phyloP scores from a whole-genome alignment of 1,140 invertebrate species.

The Diplogasteroides magnus region DNA sequence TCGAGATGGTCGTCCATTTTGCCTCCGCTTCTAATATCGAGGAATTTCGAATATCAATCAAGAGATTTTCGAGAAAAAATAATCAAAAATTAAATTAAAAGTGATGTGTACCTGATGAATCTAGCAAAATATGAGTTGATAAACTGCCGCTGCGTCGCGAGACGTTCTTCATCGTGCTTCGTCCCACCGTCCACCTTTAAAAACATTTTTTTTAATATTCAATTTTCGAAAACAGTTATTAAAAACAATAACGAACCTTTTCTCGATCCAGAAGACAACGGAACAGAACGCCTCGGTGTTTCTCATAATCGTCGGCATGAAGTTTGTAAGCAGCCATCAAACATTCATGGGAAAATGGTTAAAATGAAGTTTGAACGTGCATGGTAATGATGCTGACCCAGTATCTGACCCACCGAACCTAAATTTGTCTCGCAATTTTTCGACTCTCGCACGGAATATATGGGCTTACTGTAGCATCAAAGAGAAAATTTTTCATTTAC shows the following conservation, averaged over 20 bases:
- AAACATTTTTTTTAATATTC: no score
- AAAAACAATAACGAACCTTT: constrained; percentile 1
- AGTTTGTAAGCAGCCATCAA: constrained; percentile 10
- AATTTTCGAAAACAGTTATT: background rate
- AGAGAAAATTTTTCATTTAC: no score
- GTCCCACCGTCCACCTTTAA: background rate
- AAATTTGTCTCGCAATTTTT: no score
- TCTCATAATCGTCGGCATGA: constrained; percentile 21
- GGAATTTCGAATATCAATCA: background rate
- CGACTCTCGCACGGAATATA: no score
- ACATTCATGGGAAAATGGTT: no score
- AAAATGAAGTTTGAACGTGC: no score
- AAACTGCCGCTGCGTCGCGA: constrained; percentile 9
- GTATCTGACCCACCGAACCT: no score
- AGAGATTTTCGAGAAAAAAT: no score
- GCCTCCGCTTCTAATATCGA: constrained; percentile 11
- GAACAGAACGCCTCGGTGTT: constrained; percentile 14
- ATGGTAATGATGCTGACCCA: no score
- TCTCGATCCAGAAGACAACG: constrained; percentile 9
- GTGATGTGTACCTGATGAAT: constrained; percentile 14
- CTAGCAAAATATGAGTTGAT: constrained; percentile 22
- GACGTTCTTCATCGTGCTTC: constrained; percentile 4
- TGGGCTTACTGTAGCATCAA: no score
- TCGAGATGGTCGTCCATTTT: constrained; percentile 25
- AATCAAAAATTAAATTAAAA: background rate